These are phyloP conservation scores for Oryzias melastigma DNA, from an alignment of 2,113 vertebrate species.

Conservation along the genomic window DNA sequence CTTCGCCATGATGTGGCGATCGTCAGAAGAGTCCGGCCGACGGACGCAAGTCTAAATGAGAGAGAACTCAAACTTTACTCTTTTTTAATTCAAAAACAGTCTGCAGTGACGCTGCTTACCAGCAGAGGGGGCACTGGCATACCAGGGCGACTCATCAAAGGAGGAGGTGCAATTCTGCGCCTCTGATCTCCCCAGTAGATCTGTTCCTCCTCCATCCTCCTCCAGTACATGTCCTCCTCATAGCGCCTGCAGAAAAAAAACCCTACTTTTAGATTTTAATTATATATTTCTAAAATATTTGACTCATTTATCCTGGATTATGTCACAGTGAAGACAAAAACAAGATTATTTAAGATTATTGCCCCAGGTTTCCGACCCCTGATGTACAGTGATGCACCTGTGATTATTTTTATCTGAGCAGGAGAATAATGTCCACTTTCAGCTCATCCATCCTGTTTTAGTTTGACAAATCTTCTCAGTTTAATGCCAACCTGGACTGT, in stretches of 20 bases:
- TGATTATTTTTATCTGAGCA: no score
- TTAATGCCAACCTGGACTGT: background rate
- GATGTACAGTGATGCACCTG: no score
- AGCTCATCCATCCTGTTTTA: conserved; percentile 2
- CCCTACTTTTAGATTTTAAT: background rate
- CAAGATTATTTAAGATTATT: no score
- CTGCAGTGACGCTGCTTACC: conserved; percentile 57
- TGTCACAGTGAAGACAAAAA: background rate
- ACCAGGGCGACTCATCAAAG: conserved; percentile 69
- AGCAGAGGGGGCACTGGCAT: conserved; percentile 70
- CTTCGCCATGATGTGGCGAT: conserved; percentile 83
- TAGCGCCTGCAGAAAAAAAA: conserved; percentile 67
- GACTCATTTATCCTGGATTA: background rate
- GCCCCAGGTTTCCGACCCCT: no score
- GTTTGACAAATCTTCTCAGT: background rate
- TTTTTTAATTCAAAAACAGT: background rate
- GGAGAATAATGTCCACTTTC: background rate
- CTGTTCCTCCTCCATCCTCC: conserved; percentile 77
- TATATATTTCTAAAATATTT: background rate
- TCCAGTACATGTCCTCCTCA: conserved; percentile 81
- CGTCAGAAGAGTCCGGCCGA: conserved; percentile 75
- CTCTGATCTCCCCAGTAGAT: conserved; percentile 76
- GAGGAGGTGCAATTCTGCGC: conserved; percentile 56
- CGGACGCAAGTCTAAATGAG: conserved; percentile 63
- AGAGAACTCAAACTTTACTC: background rate